A percentile compares a stretch with the other conserved stretches of the same genome.
phyloP scores from a whole-genome alignment of 2,797 vertebrate species.

The Cirrhinus mrigala region DNA sequence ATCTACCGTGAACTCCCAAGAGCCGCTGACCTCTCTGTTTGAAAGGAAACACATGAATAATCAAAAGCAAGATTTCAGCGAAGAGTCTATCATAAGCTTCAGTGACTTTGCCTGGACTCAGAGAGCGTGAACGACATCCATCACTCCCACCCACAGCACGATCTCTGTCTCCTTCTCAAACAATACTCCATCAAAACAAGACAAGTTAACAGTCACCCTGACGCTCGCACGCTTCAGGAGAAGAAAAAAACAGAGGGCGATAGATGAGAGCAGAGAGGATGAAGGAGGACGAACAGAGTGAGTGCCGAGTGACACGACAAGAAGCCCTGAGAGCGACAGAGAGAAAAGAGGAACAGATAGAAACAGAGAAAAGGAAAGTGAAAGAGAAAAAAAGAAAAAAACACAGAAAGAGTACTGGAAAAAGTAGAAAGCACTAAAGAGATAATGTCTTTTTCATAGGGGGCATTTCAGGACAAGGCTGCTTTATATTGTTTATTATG shows the following conservation, averaged over 20 bases:
- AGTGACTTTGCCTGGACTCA: conserved; percentile 46
- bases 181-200: conserved; percentile 51
- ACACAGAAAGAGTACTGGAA: conserved; percentile 42
- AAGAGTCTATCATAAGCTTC: conserved; percentile 49
- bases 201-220: conserved; percentile 49
- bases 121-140: conserved; percentile 47
- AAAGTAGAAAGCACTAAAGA: neutral
- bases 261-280: conserved; percentile 30
- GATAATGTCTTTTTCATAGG: neutral
- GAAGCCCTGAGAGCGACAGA: conserved; percentile 44
- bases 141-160: conserved; percentile 47
- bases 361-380: conserved; percentile 10
- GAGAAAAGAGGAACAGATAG: conserved; percentile 25
- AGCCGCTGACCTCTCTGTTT: conserved; percentile 42
- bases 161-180: conserved; percentile 50
- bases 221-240: conserved; percentile 35
- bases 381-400: conserved; percentile 48
- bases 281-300: conserved; percentile 44
- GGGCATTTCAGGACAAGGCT: neutral
- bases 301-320: conserved; percentile 49
- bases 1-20: conserved; percentile 8
- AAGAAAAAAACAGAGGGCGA: conserved; percentile 25
- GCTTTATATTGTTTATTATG: neutral
- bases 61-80: conserved; percentile 45
- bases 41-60: conserved; percentile 50